A percentile compares a stretch with the other conserved stretches of the same genome.
Evolutionary conservation across 35 echinoderm and acorn worm genomes (phyloP).

Genomic region (Holothuria glaberrima): DNA sequence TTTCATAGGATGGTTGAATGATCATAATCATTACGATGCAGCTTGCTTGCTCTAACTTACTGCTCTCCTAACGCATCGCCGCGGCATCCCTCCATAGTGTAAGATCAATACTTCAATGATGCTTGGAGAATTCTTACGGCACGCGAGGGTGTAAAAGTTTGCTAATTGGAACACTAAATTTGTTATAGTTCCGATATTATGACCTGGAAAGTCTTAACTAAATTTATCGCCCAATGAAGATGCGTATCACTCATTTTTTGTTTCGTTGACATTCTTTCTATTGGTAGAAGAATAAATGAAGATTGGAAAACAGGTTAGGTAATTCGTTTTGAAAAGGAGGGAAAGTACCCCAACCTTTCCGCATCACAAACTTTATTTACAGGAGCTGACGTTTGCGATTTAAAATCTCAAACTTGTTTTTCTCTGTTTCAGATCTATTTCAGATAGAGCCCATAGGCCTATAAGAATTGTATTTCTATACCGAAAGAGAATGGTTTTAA

Average conservation of each 20-base stretch:
- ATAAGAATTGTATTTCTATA: too few species aligned
- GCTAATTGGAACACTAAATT: constrained; percentile 43
- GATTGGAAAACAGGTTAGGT: constrained; percentile 35
- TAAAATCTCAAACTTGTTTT: too few species aligned
- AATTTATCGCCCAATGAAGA: constrained; percentile 39
- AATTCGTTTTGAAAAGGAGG: neutral
- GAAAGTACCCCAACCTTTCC: constrained; percentile 38
- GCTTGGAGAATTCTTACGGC: constrained; percentile 26
- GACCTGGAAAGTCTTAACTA: constrained; percentile 38
- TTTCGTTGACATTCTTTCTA: constrained; percentile 3
- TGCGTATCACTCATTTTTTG: constrained; percentile 29
- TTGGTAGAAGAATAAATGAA: neutral
- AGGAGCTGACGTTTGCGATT: too few species aligned
- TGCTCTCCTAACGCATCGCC: constrained; percentile 7
- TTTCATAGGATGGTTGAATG: constrained; percentile 27
- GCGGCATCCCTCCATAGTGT: constrained; percentile 26
- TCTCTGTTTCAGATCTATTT: too few species aligned
- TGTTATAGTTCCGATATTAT: constrained; percentile 47
- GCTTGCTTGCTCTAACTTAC: neutral
- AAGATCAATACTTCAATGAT: constrained; percentile 20
- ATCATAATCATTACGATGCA: constrained; percentile 15
- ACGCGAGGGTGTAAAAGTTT: constrained; percentile 39
- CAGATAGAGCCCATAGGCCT: too few species aligned
- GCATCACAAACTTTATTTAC: too few species aligned
- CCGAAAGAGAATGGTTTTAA: too few species aligned